Conservation (phyloP, 2,113 vertebrate species). For the Sceloporus undulatus region DNA sequence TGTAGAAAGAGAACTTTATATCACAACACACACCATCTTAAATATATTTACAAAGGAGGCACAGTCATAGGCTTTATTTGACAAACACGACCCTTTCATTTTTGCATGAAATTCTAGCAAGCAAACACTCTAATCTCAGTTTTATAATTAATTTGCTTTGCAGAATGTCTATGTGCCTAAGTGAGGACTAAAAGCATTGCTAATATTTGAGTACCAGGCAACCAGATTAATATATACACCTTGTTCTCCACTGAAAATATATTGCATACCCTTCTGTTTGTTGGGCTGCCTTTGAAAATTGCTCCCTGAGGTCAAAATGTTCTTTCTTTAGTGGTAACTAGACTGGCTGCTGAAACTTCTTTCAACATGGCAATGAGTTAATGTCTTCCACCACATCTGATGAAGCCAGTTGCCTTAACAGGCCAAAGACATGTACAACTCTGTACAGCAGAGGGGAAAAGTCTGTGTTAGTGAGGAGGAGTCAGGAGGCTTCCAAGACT, state of each 20-base stretch:
- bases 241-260: not conserved
- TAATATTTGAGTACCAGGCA: not conserved
- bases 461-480: too few relatives aligned
- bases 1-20: not conserved
- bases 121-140: not conserved
- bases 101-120: not conserved
- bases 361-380: too few relatives aligned
- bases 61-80: not conserved
- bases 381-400: too few relatives aligned
- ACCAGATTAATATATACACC: not conserved
- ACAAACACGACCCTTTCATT: not conserved
- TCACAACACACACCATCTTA: not conserved
- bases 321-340: too few relatives aligned
- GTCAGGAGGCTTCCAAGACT: too few relatives aligned
- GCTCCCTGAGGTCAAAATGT: too few relatives aligned
- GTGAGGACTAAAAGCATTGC: not conserved
- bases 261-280: rapidly evolving
- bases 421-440: too few relatives aligned
- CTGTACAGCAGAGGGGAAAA: too few relatives aligned
- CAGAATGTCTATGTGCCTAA: not conserved
- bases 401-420: too few relatives aligned
- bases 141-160: not conserved
- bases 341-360: too few relatives aligned
- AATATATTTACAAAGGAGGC: not conserved
- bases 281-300: too few relatives aligned